Percentiles rank a stretch among this genome's conserved stretches.
Evolutionary conservation across 1,140 invertebrate genomes (phyloP).

Genomic region (Belonocnema kinseyi): DNA sequence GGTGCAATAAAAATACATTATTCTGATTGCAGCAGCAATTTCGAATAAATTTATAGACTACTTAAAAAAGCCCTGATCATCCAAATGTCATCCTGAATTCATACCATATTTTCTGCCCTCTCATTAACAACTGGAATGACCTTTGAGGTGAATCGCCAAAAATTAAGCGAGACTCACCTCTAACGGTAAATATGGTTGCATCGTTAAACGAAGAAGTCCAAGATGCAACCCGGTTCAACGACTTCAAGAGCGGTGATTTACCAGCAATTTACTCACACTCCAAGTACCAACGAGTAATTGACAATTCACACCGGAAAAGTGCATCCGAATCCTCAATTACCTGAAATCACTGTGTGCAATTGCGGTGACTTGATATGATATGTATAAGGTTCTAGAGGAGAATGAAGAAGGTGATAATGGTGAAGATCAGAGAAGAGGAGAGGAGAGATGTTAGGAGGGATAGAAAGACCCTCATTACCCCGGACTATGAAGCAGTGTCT

Average conservation of each 20-base stretch:
- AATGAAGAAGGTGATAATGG: conserved; percentile 30
- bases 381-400: not conserved
- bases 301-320: not conserved
- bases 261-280: conserved; percentile 3
- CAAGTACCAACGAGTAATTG: conserved; percentile 7
- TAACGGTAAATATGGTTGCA: conserved; percentile 1
- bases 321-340: conserved; percentile 1
- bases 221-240: not conserved
- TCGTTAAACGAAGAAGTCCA: not conserved
- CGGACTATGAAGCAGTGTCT: conserved; percentile 9
- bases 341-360: conserved; percentile 16
- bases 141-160: not conserved
- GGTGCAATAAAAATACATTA: not conserved
- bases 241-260: conserved; percentile 16
- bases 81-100: conserved; percentile 24
- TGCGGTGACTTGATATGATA: not conserved
- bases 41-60: conserved; percentile 41
- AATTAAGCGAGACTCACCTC: not conserved
- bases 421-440: conserved; percentile 13
- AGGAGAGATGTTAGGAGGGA: not conserved
- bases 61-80: conserved; percentile 33
- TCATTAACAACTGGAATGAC: conserved; percentile 37
- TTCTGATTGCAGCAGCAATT: conserved; percentile 35
- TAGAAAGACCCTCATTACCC: conserved; percentile 6
- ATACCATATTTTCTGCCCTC: not conserved